phyloP scores from a whole-genome alignment of 53 echinoderm and acorn worm genomes.

The Stichopus horrens region DNA sequence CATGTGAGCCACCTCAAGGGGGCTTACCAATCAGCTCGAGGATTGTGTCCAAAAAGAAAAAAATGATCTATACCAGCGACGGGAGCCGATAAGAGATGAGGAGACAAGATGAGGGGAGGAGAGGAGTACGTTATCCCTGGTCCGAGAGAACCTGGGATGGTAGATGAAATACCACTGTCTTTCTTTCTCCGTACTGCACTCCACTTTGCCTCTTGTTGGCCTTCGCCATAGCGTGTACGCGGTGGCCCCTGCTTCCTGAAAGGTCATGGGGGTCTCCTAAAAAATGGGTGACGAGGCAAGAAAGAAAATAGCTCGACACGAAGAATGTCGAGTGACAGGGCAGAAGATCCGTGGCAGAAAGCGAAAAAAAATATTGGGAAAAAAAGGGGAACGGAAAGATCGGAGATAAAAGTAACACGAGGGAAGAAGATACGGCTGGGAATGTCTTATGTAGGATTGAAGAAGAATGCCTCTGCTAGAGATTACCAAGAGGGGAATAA shows the following conservation, averaged over 20 bases:
- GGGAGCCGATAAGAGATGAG: too few relatives aligned
- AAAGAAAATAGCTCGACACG: not conserved
- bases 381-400: not conserved
- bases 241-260: constrained; percentile 40
- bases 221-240: constrained; percentile 17
- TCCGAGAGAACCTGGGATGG: not conserved
- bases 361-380: not conserved
- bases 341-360: constrained; percentile 3
- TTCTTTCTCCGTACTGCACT: too few relatives aligned
- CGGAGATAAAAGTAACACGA: constrained; percentile 20
- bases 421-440: not conserved
- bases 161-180: not conserved
- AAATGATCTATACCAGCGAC: too few relatives aligned
- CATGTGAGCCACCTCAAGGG: too few relatives aligned
- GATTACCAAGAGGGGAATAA: constrained; percentile 40
- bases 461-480: constrained; percentile 16
- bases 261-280: constrained; percentile 25
- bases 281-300: constrained; percentile 34
- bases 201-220: not conserved
- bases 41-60: too few relatives aligned
- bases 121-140: too few relatives aligned
- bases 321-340: constrained; percentile 37
- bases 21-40: too few relatives aligned
- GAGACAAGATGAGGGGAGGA: too few relatives aligned
- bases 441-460: not conserved